These are phyloP conservation scores for Tetragnatha montana DNA, from an alignment of 2,888 invertebrate genomes.

Conservation along the genomic window DNA sequence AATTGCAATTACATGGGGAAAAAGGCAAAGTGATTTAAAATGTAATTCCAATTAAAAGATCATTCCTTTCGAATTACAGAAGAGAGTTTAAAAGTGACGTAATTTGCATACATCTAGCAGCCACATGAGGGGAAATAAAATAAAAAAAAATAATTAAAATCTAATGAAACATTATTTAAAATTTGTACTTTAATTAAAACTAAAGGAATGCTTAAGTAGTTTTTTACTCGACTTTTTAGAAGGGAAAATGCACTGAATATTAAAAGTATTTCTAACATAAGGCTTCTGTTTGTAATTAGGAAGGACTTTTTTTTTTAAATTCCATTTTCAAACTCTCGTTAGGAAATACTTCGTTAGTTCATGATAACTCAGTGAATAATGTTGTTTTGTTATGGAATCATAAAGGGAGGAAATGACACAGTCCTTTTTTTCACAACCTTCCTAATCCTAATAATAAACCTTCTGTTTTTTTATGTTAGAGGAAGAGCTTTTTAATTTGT, in stretches of 20 bases:
- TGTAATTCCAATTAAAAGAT: conserved; percentile 50
- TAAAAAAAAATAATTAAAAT: conserved; percentile 1
- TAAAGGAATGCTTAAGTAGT: conserved; percentile 15
- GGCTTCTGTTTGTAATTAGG: conserved; percentile 28
- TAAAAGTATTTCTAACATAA: conserved; percentile 15
- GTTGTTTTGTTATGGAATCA: conserved; percentile 6
- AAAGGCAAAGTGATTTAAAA: conserved; percentile 24
- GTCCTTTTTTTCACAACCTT: not conserved
- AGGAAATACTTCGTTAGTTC: conserved; percentile 29
- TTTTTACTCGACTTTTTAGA: conserved; percentile 10
- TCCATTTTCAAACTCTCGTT: not conserved
- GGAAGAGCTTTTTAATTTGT: not conserved
- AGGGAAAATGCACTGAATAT: conserved; percentile 15
- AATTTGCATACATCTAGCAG: conserved; percentile 24
- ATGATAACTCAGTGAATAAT: conserved; percentile 33
- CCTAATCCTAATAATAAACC: not conserved
- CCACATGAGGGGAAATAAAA: not conserved
- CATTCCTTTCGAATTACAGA: conserved; percentile 32
- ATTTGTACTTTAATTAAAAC: conserved; percentile 48
- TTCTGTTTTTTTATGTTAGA: not conserved
- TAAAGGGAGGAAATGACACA: not conserved
- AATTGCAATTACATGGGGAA: not conserved
- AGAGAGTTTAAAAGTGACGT: conserved; percentile 25
- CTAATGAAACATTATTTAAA: conserved; percentile 28
- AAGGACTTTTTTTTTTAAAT: conserved; percentile 13